Base-by-base conservation (phyloP, 2,888 invertebrate species). In the Netelia virgata region DNA sequence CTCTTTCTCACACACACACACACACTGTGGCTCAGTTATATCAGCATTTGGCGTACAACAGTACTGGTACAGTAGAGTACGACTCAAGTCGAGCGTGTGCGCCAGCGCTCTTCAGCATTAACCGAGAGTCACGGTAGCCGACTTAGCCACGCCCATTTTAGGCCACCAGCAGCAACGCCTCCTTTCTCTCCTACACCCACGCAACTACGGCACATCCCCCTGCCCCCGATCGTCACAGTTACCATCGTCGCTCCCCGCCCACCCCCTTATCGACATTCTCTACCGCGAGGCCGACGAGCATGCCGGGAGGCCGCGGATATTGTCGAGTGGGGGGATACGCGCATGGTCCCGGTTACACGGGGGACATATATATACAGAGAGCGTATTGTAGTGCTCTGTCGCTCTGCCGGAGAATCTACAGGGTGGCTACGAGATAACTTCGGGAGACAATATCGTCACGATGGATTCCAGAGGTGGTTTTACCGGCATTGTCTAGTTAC, bases 161-260 rank as follows among this genome's bases (percentile, higher is more conserved):
- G 87, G 86, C 83, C 86, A 73, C 63, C 86, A 83, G 83, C 87
- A 86, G 88, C 84, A 76, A 91, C 92, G 91, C 92, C 92, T 85
- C 86, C 87, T 88, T 88, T 89, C 84, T 84, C 89, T 89, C 88
- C 89, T 88, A 90, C 91, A 91, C 91, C 91, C 91, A 91, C 91
- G 91, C 91, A 86, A 79, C 41, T 53, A 74, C 66, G 55, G 68
- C 55, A 57, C 55, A 76, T 53, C 53, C 80, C 77, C 82, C 69
- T 57, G 63, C 69, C 43, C 43, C 50, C 14, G 41, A 36, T 59
- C 68, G 74, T 74, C 70, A 14, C 69, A 20, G 36, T 47, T 36
- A 80, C 85, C 85, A 66, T 81, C 69, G 73, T 78, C 72, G 76
- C 82, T 78, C 57, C 69, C 80, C 87, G 87, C 86, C 87, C 78